phyloP scores from a whole-genome alignment of 1,140 invertebrate species.

The Drosophila arizonae region DNA sequence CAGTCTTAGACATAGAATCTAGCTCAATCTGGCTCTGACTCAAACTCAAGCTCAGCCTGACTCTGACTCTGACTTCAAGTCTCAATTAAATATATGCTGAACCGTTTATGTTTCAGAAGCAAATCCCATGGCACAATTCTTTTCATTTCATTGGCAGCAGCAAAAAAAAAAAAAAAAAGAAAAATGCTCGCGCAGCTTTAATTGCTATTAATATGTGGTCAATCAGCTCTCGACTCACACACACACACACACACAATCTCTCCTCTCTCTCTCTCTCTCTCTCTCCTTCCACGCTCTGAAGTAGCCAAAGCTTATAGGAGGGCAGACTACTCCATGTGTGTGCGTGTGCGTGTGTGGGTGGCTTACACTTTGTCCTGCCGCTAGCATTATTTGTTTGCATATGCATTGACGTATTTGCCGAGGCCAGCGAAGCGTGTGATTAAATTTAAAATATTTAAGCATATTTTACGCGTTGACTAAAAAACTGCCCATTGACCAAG shows the following conservation, averaged over 20 bases:
- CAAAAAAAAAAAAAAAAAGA: too few relatives aligned
- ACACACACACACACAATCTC: too few relatives aligned
- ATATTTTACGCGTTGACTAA: conserved; percentile 80
- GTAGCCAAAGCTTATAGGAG: not conserved
- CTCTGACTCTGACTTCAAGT: too few relatives aligned
- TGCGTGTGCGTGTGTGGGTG: not conserved
- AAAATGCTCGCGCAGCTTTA: conserved; percentile 5
- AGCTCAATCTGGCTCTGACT: too few relatives aligned
- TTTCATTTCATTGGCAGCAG: too few relatives aligned
- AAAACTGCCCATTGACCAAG: conserved; percentile 61
- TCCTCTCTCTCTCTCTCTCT: too few relatives aligned
- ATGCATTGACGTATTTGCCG: conserved; percentile 78
- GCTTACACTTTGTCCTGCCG: not conserved
- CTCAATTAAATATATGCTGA: too few relatives aligned
- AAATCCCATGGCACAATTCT: too few relatives aligned
- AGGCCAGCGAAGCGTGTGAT: conserved; percentile 76
- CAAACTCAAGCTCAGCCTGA: too few relatives aligned
- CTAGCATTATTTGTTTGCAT: conserved; percentile 74
- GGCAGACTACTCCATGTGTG: not conserved
- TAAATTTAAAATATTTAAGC: conserved; percentile 82
- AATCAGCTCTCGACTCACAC: not conserved
- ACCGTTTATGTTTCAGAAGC: too few relatives aligned
- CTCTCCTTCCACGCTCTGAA: too few relatives aligned
- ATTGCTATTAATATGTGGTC: conserved; percentile 34
- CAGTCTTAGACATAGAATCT: too few relatives aligned